Evolutionary conservation across 2,113 vertebrate genomes (phyloP).

Genomic region (Paracanthobrama guichenoti): DNA sequence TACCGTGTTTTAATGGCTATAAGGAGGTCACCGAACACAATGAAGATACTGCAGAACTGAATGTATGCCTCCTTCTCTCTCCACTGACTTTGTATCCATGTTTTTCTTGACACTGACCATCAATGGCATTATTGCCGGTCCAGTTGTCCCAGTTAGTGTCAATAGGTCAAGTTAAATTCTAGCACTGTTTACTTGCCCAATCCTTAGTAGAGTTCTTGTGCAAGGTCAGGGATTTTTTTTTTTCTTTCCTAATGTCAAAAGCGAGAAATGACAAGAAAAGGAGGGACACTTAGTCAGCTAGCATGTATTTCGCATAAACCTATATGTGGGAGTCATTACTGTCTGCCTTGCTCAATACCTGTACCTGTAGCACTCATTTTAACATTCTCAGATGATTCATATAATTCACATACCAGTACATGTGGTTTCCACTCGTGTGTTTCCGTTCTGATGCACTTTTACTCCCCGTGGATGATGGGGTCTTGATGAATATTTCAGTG

Average conservation of each 20-base stretch:
- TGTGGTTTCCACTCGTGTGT: background rate
- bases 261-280: background rate
- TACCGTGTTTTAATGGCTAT: background rate
- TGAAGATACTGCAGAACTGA: background rate
- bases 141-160: background rate
- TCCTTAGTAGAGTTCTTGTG: background rate
- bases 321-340: background rate
- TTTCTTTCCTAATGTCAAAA: background rate
- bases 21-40: conserved; percentile 44
- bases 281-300: background rate
- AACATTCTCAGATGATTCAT: background rate
- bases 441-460: conserved; percentile 1
- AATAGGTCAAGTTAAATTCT: background rate
- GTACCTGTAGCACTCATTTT: background rate
- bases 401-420: background rate
- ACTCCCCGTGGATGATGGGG: background rate
- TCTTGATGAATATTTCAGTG: conserved; percentile 50
- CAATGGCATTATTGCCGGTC: background rate
- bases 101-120: conserved; percentile 5
- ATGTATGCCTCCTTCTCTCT: background rate
- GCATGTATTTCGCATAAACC: background rate
- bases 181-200: background rate
- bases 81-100: background rate
- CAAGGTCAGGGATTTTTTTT: background rate
- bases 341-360: background rate